Base-by-base conservation (phyloP, 1,140 invertebrate species). In the Coelopa frigida region DNA sequence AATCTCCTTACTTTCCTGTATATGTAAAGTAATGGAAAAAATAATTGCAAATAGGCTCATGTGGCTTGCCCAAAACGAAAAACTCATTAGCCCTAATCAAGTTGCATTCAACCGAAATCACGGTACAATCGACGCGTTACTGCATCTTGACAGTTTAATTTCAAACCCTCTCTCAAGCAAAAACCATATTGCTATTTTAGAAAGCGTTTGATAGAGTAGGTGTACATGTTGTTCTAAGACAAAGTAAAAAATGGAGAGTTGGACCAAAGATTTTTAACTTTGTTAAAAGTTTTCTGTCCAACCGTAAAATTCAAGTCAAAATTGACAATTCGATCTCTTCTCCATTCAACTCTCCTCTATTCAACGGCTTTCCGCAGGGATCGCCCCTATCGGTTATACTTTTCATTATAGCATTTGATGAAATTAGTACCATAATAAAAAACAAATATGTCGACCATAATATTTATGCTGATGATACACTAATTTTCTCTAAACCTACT, bases 61-160 rank as follows among this genome's bases (percentile, higher is more conserved):
- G 47, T 52, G 47, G 44, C 46, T 44, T 27, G 39, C 45, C 15
- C 24, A 22, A 4, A 52, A 50, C 47, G 21, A 45, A 3, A 52
- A 55, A 33, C 40, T 51, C 8, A 49, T 52, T 20, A 36, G 21
- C 21, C 47, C 36, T 26, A 47, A 52, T 23, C 50, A 49, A 46
- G 43, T 33, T 14, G 53, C 53, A 14, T 55, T 55, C 41, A 52
- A 50, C n/a, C 33, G 35, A 26, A 35, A 49, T 12, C 44, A 54
- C 22, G 36, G 49, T 31, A 49, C 22, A 5, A 18, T 44, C 33
- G 53, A 55, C 37, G 45, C 41, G 6, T 44, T 49, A 17, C 17
- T 49, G 23, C 47, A 52, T 26, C 14, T 52, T 33, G 40, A 54
- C 23, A 35, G 48, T 29, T 49, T 39, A 14, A 22, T 44, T 26